Conservation (phyloP, 1,140 invertebrate genomes). For the Homalodisca vitripennis region DNA sequence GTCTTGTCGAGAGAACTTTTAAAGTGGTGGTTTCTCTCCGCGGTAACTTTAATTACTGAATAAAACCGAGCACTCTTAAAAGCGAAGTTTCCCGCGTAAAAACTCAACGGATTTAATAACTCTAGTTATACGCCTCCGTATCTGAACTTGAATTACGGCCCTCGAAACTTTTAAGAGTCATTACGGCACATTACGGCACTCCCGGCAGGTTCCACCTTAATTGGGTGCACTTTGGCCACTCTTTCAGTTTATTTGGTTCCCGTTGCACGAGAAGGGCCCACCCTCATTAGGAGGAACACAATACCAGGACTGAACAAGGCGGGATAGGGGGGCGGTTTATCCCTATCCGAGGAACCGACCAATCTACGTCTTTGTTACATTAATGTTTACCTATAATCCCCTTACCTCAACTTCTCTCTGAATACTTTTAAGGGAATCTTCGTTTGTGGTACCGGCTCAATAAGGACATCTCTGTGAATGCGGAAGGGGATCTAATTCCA, state of each 20-base stretch:
- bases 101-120: slow-evolving; percentile 1
- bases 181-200: neutral
- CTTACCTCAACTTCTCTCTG: too few relatives aligned
- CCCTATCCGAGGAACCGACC: neutral
- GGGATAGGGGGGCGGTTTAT: neutral
- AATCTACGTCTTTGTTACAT: neutral
- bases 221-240: neutral
- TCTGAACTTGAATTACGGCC: neutral
- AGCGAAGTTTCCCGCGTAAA: neutral
- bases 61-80: neutral
- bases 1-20: neutral
- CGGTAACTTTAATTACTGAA: slow-evolving; percentile 12
- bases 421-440: too few relatives aligned
- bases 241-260: neutral
- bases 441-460: too few relatives aligned
- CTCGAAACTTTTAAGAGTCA: slow-evolving; percentile 20
- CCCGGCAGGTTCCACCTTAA: slow-evolving; percentile 1
- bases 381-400: too few relatives aligned
- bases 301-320: neutral
- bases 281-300: neutral
- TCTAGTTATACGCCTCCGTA: neutral
- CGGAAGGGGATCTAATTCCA: too few relatives aligned
- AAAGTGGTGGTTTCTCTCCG: neutral
- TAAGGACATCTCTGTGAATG: too few relatives aligned
- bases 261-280: neutral